Conservation (phyloP, 2,888 invertebrate genomes). For the Melinaea marsaeus region DNA sequence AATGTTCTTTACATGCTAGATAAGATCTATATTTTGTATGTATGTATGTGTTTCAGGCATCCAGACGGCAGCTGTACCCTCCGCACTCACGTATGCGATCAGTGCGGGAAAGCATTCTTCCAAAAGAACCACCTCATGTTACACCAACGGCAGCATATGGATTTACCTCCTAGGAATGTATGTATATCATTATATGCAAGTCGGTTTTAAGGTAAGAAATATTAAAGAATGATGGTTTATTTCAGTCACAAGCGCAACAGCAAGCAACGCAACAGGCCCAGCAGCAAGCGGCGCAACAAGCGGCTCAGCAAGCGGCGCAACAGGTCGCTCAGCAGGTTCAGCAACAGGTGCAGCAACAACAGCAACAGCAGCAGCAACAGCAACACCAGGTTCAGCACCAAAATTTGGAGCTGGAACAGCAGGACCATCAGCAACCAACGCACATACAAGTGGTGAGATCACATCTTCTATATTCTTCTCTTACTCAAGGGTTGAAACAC, state of each 20-base stretch:
- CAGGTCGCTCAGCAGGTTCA: slow-evolving; percentile 48
- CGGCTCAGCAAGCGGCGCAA: slow-evolving; percentile 52
- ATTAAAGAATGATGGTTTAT: background rate
- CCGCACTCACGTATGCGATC: slow-evolving; percentile 86
- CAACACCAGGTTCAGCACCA: slow-evolving; percentile 66
- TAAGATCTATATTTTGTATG: background rate
- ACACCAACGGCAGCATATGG: slow-evolving; percentile 89
- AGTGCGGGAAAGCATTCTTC: slow-evolving; percentile 91
- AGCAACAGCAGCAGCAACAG: slow-evolving; percentile 50
- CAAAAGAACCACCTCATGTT: slow-evolving; percentile 90
- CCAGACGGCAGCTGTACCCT: slow-evolving; percentile 89
- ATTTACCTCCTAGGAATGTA: slow-evolving; percentile 76
- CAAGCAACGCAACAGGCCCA: slow-evolving; percentile 53
- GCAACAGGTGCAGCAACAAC: slow-evolving; percentile 51
- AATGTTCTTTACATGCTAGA: no score
- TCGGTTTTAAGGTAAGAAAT: background rate
- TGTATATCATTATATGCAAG: slow-evolving; percentile 27
- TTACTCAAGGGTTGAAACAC: no score
- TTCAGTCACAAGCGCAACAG: slow-evolving; percentile 57
- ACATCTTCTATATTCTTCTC: no score
- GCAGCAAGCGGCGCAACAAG: slow-evolving; percentile 55
- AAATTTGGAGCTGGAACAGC: slow-evolving; percentile 59
- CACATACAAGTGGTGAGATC: slow-evolving; percentile 70
- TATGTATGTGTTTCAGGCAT: slow-evolving; percentile 64
- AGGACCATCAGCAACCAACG: slow-evolving; percentile 71